Evolutionary conservation across 2,797 vertebrate genomes (phyloP).

Genomic region (Mormyrops attenuatus): DNA sequence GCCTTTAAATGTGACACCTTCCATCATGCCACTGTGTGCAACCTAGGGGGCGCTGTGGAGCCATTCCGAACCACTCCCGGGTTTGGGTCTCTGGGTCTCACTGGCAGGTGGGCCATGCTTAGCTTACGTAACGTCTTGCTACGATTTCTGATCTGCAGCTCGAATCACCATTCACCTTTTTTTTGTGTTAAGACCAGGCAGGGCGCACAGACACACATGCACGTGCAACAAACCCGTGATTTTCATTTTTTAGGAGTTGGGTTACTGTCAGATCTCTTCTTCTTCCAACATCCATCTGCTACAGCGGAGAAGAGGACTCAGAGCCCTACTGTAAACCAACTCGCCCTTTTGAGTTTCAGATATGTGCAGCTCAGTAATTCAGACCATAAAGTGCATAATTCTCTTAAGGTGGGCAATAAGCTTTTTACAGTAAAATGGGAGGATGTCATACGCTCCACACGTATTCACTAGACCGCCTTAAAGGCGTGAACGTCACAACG

Average conservation of each 20-base stretch:
- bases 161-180: neutral
- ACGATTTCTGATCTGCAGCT: neutral
- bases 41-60: neutral
- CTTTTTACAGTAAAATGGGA: slow-evolving; percentile 24
- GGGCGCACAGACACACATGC: neutral
- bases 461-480: slow-evolving; percentile 4
- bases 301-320: neutral
- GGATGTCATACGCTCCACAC: neutral
- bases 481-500: neutral
- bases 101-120: neutral
- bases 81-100: neutral
- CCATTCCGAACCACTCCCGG: neutral
- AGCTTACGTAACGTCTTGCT: neutral
- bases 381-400: slow-evolving; percentile 32
- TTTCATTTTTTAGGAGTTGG: neutral
- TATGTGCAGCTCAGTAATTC: slow-evolving; percentile 15
- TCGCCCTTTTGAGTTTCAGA: slow-evolving; percentile 8
- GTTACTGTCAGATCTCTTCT: neutral
- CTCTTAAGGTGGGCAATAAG: slow-evolving; percentile 21
- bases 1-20: neutral
- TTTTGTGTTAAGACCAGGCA: neutral
- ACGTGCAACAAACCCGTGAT: neutral
- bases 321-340: neutral
- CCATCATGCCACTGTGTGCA: neutral
- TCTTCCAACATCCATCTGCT: slow-evolving; percentile 1